Conservation (phyloP, 2,113 vertebrate genomes). For the Eptatretus burgeri region DNA sequence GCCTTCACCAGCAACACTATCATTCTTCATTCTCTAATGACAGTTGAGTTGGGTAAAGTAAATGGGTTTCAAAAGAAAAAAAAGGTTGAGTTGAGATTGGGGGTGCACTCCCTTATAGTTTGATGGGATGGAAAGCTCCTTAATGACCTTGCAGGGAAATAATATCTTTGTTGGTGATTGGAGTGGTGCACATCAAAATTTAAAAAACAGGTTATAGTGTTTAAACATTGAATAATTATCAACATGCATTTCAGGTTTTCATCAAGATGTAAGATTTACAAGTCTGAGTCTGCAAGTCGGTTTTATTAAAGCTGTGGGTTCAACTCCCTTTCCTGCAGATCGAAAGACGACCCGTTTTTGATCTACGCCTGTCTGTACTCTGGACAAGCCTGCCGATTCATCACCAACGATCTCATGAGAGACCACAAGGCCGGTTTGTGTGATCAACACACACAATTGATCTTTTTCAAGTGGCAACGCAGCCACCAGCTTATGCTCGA, state of each 20-base stretch:
- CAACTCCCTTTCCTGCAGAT: constrained; percentile 19
- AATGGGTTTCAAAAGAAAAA: too few species aligned
- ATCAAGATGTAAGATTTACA: neutral
- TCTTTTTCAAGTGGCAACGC: constrained; percentile 93
- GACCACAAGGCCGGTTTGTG: constrained; percentile 72
- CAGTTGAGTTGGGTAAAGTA: too few species aligned
- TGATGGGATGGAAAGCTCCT: too few species aligned
- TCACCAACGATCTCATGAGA: constrained; percentile 61
- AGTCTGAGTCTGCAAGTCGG: too few species aligned
- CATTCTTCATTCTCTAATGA: too few species aligned
- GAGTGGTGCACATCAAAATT: neutral
- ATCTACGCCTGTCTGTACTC: constrained; percentile 58
- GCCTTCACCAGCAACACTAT: too few species aligned
- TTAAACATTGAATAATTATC: neutral
- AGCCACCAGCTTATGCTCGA: constrained; percentile 42
- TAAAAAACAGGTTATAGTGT: neutral
- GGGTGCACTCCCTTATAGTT: neutral
- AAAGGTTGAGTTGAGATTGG: too few species aligned
- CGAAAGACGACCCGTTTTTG: constrained; percentile 67
- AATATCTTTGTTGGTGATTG: neutral
- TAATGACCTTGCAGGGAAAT: too few species aligned
- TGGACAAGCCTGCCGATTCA: constrained; percentile 50
- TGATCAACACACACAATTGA: constrained; percentile 19
- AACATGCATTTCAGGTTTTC: neutral
- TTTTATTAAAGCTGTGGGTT: too few species aligned